These are phyloP conservation scores for Biston stratarius DNA, from an alignment of 2,888 invertebrate species.

Conservation along the genomic window DNA sequence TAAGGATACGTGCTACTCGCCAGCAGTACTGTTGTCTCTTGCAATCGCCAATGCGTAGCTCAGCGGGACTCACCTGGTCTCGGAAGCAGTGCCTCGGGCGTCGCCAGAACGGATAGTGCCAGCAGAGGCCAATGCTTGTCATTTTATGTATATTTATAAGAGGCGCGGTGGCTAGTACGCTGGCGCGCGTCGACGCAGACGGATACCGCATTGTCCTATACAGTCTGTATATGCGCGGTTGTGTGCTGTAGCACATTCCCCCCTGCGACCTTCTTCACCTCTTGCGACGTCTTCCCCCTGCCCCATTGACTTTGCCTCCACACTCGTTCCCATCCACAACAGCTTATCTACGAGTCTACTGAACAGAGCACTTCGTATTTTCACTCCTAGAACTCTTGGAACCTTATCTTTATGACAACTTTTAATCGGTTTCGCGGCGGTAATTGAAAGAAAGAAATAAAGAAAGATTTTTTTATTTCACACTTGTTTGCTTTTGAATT, in stretches of 20 bases:
- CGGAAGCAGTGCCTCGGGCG: constrained; percentile 48
- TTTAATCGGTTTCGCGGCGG: constrained; percentile 37
- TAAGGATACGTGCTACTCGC: constrained; percentile 6
- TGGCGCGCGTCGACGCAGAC: constrained; percentile 79
- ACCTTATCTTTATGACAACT: constrained; percentile 52
- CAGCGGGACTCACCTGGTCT: constrained; percentile 73
- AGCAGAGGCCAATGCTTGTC: constrained; percentile 49
- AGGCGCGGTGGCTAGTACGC: constrained; percentile 64
- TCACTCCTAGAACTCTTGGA: constrained; percentile 46
- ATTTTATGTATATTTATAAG: constrained; percentile 70
- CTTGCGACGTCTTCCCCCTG: constrained; percentile 17
- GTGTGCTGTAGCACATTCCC: constrained; percentile 43
- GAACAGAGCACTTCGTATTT: constrained; percentile 37
- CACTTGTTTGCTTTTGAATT: no score
- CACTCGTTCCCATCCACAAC: constrained; percentile 24
- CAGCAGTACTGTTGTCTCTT: not conserved
- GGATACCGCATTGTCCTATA: constrained; percentile 80
- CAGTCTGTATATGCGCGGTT: constrained; percentile 67
- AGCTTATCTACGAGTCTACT: constrained; percentile 43
- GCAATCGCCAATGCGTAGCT: constrained; percentile 50
- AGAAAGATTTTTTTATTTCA: no score
- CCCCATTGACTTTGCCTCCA: constrained; percentile 43
- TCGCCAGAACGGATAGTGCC: constrained; percentile 59
- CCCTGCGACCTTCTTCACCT: constrained; percentile 31
- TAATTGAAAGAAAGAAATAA: no score